Evolutionary conservation across 1,140 invertebrate genomes (phyloP), one percentile per base, ranked within the genome.

Genomic region (Vanessa atalanta): DNA sequence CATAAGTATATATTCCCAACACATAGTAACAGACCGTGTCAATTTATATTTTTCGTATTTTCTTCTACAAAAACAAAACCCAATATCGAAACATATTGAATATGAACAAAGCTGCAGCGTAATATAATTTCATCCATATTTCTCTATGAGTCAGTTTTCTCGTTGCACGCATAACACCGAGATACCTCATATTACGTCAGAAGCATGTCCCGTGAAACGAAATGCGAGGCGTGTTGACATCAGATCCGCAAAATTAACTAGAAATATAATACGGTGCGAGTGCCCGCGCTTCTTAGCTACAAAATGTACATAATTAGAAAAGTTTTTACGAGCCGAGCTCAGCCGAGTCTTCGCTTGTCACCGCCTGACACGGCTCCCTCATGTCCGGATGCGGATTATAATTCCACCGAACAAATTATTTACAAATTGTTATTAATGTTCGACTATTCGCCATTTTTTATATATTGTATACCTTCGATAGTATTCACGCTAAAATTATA

Each of bases 271-370:
- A 80, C 77, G 80, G 77, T 80, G 68, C 72, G 83, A 86, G 83
- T 85, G 84, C 72, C 79, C 81, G 79, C 79, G 83, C 79, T 86
- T 90, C 88, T 92, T 90, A 86, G 82, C 88, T 88, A 87, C 90
- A 87, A 91, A 92, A 91, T 92, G 85, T 89, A 89, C 85, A 91
- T 91, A 92, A 91, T 92, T 92, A 92, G 85, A 85, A 91, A 92
- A 92, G 90, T 92, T 92, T 92, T 90, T 91, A 90, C 86, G 88
- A 89, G 87, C 84, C 73, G 70, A 74, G 77, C 80, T 77, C 75
- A 83, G 81, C 72, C 72, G 86, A 86, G 85, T 84, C 84, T 81
- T 76, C 83, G 88, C 81, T 83, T 92, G 90, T 90, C 89, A 85
- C 88, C 73, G 87, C 78, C 88, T 88, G 89, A 89, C 88, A 91